Base-by-base conservation (phyloP, 2,113 vertebrate species). In the Hylia prasina region DNA sequence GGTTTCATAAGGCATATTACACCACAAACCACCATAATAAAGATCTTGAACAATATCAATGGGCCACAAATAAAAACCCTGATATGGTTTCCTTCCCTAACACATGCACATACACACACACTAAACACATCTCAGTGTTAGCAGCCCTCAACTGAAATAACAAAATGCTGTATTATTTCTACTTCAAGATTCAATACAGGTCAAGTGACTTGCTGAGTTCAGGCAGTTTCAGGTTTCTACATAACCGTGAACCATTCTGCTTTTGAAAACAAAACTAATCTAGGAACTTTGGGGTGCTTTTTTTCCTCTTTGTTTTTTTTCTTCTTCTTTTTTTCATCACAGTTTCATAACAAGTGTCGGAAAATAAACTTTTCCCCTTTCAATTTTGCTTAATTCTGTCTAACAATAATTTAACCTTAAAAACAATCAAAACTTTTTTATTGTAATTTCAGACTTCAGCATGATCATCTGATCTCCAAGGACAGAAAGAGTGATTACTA, bases 381-480 rank as follows among this genome's bases (percentile, higher is more conserved):
- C 64, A 95, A 5, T 75, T 77, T 24, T 93, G 68, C 80, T 86
- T 79, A 91, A 90, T 91, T 85, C 37, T 83, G 13, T 57, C 24
- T 69, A 37, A 37, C 10, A 85, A 39, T 40, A 82, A 61, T 35
- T 69, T 73, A 64, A 25, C 33, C 57, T 61, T 17, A 16, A 94
- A 94, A 93, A 75, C 75, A 79, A 13, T 37, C n/a, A 60, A 48
- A 80, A 58, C 33, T 45, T 82, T 68, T 68, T 57, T 86, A 25
- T 22, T 31, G 24, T 95, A 88, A 96, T 94, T 97, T 93, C 39
- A 84, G 95, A 4, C 35, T 91, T 94, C 78, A 82, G 70, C n/a
- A 30, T 76, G 60, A 61, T 97, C 50, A 60, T 96, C 93, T 90
- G 63, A 90, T 94, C 78, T 91, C 94, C 48, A 91, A 96, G 90